Evolutionary conservation across 1,140 invertebrate species (phyloP).

Genomic region (Chrysomallon squamiferum): DNA sequence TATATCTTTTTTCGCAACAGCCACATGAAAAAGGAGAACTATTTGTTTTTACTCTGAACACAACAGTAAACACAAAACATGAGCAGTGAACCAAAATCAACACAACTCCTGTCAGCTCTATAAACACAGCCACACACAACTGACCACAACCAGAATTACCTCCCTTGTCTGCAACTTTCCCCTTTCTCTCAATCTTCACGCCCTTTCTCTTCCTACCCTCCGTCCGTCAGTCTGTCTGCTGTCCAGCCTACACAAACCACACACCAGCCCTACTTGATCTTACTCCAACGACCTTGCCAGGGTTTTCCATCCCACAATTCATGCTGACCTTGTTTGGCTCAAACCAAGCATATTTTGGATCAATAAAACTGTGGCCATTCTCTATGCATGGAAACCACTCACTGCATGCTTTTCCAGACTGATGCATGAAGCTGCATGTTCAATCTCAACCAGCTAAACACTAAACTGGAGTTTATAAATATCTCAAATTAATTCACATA

Average conservation of each 20-base stretch:
- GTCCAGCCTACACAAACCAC: slow-evolving; percentile 1
- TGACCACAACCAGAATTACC: too few species aligned
- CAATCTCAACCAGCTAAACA: too few species aligned
- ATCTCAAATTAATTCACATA: too few species aligned
- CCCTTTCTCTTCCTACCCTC: neutral
- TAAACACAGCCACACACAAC: too few species aligned
- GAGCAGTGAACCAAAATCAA: too few species aligned
- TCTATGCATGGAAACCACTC: neutral
- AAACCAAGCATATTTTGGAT: neutral
- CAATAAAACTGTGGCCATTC: neutral
- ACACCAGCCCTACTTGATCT: neutral
- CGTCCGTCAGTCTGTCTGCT: neutral
- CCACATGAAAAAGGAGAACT: too few species aligned
- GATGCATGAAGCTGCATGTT: slow-evolving; percentile 4
- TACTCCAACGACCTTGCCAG: neutral
- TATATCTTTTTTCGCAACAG: too few species aligned
- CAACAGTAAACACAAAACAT: too few species aligned
- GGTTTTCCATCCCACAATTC: neutral
- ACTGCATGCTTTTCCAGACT: neutral
- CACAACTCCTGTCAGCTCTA: too few species aligned
- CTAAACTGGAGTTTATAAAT: too few species aligned
- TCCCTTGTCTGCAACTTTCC: neutral
- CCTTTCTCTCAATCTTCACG: neutral
- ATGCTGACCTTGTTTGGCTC: neutral
- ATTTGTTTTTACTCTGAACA: too few species aligned